These are phyloP conservation scores for Camponotus fellah DNA, from an alignment of 2,888 invertebrate species.

Conservation along the genomic window DNA sequence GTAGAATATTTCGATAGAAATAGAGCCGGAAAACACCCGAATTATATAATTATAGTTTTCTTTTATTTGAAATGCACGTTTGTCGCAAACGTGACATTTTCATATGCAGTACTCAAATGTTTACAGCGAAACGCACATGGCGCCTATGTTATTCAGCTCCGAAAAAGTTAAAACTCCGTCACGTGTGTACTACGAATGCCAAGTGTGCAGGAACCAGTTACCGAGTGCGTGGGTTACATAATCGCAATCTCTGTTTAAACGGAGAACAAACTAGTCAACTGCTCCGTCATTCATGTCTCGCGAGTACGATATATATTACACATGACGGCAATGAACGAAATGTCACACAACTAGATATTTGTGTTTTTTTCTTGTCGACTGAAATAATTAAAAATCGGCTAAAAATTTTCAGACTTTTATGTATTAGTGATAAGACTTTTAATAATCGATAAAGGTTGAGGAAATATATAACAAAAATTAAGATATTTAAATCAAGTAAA, in stretches of 20 bases:
- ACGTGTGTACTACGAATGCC: conserved; percentile 19
- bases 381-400: conserved; percentile 56
- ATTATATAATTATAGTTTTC: neutral
- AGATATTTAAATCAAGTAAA: neutral
- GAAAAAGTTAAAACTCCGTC: conserved; percentile 8
- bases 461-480: neutral
- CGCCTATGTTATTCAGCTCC: neutral
- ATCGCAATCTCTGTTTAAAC: conserved; percentile 49
- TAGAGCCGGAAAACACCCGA: neutral
- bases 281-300: conserved; percentile 62
- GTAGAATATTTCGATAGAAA: conserved; percentile 29
- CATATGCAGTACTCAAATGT: neutral
- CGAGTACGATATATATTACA: neutral
- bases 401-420: neutral
- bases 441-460: neutral
- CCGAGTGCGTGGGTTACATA: conserved; percentile 28
- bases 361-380: conserved; percentile 46
- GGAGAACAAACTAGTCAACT: conserved; percentile 66
- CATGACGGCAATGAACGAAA: neutral
- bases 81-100: neutral
- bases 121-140: neutral
- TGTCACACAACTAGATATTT: conserved; percentile 34
- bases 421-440: neutral
- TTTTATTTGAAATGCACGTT: neutral
- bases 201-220: conserved; percentile 20